These are phyloP conservation scores for Rhyzopertha dominica DNA, from an alignment of 1,140 invertebrate genomes.

Conservation along the genomic window DNA sequence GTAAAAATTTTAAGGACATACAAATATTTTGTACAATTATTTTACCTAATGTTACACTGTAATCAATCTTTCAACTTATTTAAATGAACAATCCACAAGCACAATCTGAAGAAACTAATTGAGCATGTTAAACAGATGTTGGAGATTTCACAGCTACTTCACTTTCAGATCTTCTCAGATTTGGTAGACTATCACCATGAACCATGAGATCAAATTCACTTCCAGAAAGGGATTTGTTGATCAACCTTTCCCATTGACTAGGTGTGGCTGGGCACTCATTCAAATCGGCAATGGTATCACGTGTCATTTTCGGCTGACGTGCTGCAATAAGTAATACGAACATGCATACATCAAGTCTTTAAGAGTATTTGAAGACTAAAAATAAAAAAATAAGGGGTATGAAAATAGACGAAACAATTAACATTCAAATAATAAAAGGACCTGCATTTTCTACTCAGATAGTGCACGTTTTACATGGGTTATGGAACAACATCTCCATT, in stretches of 20 bases:
- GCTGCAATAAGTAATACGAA: background rate
- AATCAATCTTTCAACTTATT: too few relatives aligned
- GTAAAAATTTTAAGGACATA: too few relatives aligned
- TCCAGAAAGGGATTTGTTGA: slow-evolving; percentile 51
- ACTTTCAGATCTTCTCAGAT: slow-evolving; percentile 10
- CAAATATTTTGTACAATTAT: too few relatives aligned
- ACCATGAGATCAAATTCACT: slow-evolving; percentile 60
- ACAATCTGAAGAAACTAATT: background rate
- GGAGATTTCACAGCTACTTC: slow-evolving; percentile 17
- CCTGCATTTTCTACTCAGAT: too few relatives aligned
- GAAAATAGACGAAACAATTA: too few relatives aligned
- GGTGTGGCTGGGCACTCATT: slow-evolving; percentile 33
- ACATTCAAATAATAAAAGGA: too few relatives aligned
- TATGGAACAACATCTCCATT: too few relatives aligned
- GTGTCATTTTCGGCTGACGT: slow-evolving; percentile 9
- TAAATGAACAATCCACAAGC: too few relatives aligned
- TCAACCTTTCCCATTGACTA: slow-evolving; percentile 50
- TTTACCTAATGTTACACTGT: too few relatives aligned
- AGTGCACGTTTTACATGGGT: too few relatives aligned
- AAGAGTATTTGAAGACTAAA: background rate
- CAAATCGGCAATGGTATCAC: too few relatives aligned
- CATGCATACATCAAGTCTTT: background rate
- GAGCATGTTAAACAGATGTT: slow-evolving; percentile 17
- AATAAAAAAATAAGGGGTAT: slow-evolving; percentile 1
- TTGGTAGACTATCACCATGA: slow-evolving; percentile 43